Base-by-base conservation (phyloP, 2,113 vertebrate genomes). In the Leuciscus idus region DNA sequence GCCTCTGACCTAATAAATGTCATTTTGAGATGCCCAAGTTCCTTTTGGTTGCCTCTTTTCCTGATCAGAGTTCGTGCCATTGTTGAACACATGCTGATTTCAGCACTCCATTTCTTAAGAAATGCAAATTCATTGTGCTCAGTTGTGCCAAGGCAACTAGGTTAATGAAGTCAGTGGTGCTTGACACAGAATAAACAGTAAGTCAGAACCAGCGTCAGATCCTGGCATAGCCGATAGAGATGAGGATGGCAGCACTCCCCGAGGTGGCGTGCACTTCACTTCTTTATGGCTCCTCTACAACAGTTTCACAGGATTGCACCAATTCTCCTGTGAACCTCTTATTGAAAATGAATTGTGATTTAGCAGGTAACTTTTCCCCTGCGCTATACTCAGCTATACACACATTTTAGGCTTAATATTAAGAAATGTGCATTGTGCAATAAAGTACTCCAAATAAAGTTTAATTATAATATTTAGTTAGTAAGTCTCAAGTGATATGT, bases 151-250 rank as follows among this genome's bases (percentile, higher is more conserved):
- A 26, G 48, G 9, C 75, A 77, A 55, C 46, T 77, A 52, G 75
- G 75, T 55, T 55, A 77, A 77, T 77, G 17, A 77, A 77, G 75
- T 55, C 75, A 55, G 48, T 52, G 75, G 48, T 11, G 75, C 75
- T 77, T 21, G 21, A 73, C 9, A 73, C 70, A n/a, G 26, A 28
- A 64, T 28, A 26, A 28, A 28, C 36, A 43, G 21, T 23, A 39
- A 43, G 68, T 72, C 68, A 72, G 46, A 50, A 48, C 11, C 73
- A 50, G 73, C 12, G 2, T 23, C 12, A 43, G 13, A 75, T 72
- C 4, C 68, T 39, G 64, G 8, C 9, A 39, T 39, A 23, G 68
- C 5, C 4, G 36, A 43, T 6, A 28, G 28, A 75, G 19, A 39
- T 39, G 9, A 72, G 68, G 19, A 43, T 39, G 66, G 66, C 66